These are phyloP conservation scores for Notodonta ziczac DNA, from an alignment of 2,888 invertebrate species.

Conservation along the genomic window DNA sequence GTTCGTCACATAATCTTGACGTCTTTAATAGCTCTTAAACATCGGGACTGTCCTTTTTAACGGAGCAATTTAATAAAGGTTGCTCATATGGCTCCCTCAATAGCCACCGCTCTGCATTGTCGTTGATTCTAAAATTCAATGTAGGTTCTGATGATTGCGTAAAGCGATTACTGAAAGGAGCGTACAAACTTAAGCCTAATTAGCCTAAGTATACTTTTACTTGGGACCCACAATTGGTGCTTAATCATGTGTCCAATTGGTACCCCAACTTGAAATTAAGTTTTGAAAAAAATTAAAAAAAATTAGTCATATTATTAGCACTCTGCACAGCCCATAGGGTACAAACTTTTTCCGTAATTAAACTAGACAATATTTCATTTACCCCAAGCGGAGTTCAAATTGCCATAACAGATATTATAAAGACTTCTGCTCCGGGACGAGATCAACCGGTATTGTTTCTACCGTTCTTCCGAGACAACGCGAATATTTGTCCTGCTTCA, in stretches of 20 bases:
- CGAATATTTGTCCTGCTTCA: constrained; percentile 27
- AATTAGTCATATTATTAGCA: constrained; percentile 15
- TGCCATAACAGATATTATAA: constrained; percentile 23
- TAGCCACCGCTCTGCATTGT: constrained; percentile 17
- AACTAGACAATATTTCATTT: constrained; percentile 24
- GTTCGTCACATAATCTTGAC: constrained; percentile 7
- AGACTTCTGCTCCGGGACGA: constrained; percentile 18
- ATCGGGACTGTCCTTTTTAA: constrained; percentile 5
- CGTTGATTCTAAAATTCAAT: constrained; percentile 10
- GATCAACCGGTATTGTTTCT: constrained; percentile 23
- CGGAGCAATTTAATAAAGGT: constrained; percentile 10
- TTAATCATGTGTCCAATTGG: constrained; percentile 8
- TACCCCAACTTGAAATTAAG: constrained; percentile 10
- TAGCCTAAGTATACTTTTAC: neutral
- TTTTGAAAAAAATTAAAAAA: constrained; percentile 12
- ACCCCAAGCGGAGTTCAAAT: constrained; percentile 13
- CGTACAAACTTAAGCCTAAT: neutral
- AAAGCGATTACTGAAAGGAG: neutral
- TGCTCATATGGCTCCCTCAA: constrained; percentile 12
- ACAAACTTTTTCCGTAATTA: constrained; percentile 31
- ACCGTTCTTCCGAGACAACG: constrained; percentile 21
- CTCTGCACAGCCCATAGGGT: constrained; percentile 25
- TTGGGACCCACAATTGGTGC: constrained; percentile 12
- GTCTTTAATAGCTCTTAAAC: neutral
- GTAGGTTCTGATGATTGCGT: neutral